Conservation (phyloP, 92 coral and sea anemone genomes). For the Heteractis magnifica region DNA sequence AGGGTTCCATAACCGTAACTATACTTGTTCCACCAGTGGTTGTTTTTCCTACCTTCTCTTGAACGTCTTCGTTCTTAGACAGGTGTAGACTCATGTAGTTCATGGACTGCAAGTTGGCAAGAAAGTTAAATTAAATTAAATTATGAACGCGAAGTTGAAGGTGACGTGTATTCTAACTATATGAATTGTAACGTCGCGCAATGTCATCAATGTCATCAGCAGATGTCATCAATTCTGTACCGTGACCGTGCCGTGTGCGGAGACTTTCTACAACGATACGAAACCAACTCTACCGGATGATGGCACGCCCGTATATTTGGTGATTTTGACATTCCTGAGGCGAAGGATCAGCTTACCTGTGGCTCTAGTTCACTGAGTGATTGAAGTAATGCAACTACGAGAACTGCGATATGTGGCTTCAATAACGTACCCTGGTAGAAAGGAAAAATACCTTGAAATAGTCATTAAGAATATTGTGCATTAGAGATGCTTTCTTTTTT, state of each 20-base stretch:
- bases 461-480: background rate
- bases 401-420: slow-evolving; percentile 92
- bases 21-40: background rate
- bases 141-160: background rate
- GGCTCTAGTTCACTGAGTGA: slow-evolving; percentile 91
- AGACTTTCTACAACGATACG: background rate
- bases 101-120: slow-evolving; percentile 50
- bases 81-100: slow-evolving; percentile 87
- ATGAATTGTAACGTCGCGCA: background rate
- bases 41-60: slow-evolving; percentile 62
- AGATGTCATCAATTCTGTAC: background rate
- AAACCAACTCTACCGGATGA: no score
- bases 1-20: slow-evolving; percentile 1
- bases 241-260: background rate
- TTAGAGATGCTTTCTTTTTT: background rate
- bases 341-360: slow-evolving; percentile 42
- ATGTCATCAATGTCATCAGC: background rate
- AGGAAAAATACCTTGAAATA: background rate
- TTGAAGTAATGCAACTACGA: slow-evolving; percentile 87
- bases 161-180: background rate
- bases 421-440: slow-evolving; percentile 67
- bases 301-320: no score
- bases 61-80: slow-evolving; percentile 82
- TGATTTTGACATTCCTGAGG: no score
- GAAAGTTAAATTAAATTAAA: slow-evolving; percentile 65